These are phyloP conservation scores for Dendroctonus ponderosae DNA, from an alignment of 1,140 invertebrate species.

Conservation along the genomic window DNA sequence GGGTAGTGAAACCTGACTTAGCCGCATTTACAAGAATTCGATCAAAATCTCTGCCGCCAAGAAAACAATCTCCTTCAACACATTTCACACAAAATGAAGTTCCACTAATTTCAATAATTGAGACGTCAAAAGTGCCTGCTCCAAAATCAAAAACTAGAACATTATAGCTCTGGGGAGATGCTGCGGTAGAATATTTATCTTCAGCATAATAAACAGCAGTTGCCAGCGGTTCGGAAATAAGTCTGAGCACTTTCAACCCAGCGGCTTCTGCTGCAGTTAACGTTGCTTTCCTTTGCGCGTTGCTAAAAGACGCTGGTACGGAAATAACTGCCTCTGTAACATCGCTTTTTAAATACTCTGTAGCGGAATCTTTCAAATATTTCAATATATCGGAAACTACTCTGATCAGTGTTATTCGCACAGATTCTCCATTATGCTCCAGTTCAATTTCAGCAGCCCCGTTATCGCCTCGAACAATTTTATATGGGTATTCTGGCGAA, in stretches of 20 bases:
- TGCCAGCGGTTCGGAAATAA: conserved; percentile 69
- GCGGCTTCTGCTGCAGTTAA: conserved; percentile 41
- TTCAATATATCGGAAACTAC: conserved; percentile 25
- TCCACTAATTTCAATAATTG: conserved; percentile 72
- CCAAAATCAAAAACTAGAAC: conserved; percentile 64
- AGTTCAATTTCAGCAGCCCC: conserved; percentile 21
- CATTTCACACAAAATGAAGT: conserved; percentile 68
- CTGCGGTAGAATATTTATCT: conserved; percentile 11
- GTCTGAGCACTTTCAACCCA: conserved; percentile 61
- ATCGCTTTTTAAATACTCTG: conserved; percentile 9
- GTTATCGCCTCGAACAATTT: conserved; percentile 10
- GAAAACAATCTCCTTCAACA: conserved; percentile 65
- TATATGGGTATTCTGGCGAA: conserved; percentile 1
- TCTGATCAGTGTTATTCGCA: conserved; percentile 25
- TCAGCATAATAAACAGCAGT: conserved; percentile 64
- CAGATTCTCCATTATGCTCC: background rate
- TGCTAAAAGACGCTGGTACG: conserved; percentile 30
- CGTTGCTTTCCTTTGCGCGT: conserved; percentile 31
- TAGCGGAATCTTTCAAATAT: conserved; percentile 17
- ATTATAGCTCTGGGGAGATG: conserved; percentile 36
- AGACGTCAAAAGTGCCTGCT: conserved; percentile 78
- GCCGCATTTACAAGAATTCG: conserved; percentile 51
- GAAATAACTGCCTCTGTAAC: conserved; percentile 28
- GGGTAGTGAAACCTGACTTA: background rate
- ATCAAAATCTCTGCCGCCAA: conserved; percentile 73